These are phyloP conservation scores for Ganaspis sp. DNA, from an alignment of 1,140 invertebrate genomes.

Conservation along the genomic window DNA sequence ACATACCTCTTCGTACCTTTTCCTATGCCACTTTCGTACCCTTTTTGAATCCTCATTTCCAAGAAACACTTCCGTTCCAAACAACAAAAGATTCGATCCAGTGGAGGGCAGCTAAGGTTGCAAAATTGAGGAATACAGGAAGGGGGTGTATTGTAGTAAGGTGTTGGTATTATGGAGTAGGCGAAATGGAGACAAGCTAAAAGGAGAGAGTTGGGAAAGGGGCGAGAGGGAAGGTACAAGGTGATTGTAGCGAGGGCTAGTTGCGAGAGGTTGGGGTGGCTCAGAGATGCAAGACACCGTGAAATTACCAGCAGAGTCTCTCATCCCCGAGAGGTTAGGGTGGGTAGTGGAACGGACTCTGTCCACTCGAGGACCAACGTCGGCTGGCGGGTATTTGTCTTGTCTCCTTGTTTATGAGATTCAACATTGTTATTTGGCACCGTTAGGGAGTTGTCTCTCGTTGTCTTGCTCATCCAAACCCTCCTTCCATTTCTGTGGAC, in stretches of 20 bases:
- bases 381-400: slow-evolving; percentile 76
- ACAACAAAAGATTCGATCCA: no score
- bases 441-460: slow-evolving; percentile 70
- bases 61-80: no score
- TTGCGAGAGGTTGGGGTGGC: slow-evolving; percentile 60
- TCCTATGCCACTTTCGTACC: no score
- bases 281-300: slow-evolving; percentile 77
- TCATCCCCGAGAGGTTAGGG: slow-evolving; percentile 69
- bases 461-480: slow-evolving; percentile 48
- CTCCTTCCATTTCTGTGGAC: slow-evolving; percentile 57
- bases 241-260: slow-evolving; percentile 41
- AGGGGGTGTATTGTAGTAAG: slow-evolving; percentile 22
- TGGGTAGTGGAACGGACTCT: slow-evolving; percentile 74
- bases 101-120: no score
- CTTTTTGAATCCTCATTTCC: no score
- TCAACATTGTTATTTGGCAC: slow-evolving; percentile 78
- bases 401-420: slow-evolving; percentile 78
- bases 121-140: neutral
- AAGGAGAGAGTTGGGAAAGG: slow-evolving; percentile 32
- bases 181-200: slow-evolving; percentile 6
- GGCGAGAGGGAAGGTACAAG: slow-evolving; percentile 46
- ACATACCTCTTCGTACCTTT: no score
- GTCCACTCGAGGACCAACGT: slow-evolving; percentile 72
- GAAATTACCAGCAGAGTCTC: slow-evolving; percentile 77
- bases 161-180: slow-evolving; percentile 27